These are phyloP conservation scores for Actinia tenebrosa DNA, from an alignment of 64 coral and sea anemone species.

Conservation along the genomic window DNA sequence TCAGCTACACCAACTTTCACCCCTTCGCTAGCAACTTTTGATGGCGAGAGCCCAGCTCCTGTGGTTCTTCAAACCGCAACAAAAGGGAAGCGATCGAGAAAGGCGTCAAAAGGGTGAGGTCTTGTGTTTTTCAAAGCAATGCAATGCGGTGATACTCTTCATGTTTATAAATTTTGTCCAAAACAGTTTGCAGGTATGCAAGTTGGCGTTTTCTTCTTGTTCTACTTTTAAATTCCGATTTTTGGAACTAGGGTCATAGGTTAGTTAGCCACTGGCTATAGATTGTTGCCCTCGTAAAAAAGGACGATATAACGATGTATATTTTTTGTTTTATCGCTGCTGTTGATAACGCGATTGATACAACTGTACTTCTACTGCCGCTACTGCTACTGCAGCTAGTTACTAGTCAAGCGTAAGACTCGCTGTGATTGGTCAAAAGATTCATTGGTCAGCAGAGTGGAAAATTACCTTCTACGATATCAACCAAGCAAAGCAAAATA, in stretches of 20 bases:
- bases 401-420: no score
- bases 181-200: neutral
- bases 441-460: neutral
- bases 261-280: no score
- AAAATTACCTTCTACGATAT: neutral
- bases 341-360: no score
- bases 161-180: neutral
- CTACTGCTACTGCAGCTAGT: neutral
- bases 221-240: no score
- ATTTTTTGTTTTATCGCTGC: no score
- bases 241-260: no score
- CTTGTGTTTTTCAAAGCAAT: neutral
- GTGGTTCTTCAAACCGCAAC: neutral
- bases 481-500: neutral
- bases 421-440: no score
- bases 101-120: slow-evolving; percentile 25
- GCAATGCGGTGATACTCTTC: neutral
- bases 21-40: slow-evolving; percentile 58
- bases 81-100: slow-evolving; percentile 40
- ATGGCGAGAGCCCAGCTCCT: slow-evolving; percentile 29
- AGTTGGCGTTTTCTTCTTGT: no score
- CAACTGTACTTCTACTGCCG: no score
- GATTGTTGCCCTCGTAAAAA: no score
- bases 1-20: slow-evolving; percentile 52
- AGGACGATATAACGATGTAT: no score